Conservation (phyloP, 2,797 vertebrate species). For the Calcarius lapponicus region DNA sequence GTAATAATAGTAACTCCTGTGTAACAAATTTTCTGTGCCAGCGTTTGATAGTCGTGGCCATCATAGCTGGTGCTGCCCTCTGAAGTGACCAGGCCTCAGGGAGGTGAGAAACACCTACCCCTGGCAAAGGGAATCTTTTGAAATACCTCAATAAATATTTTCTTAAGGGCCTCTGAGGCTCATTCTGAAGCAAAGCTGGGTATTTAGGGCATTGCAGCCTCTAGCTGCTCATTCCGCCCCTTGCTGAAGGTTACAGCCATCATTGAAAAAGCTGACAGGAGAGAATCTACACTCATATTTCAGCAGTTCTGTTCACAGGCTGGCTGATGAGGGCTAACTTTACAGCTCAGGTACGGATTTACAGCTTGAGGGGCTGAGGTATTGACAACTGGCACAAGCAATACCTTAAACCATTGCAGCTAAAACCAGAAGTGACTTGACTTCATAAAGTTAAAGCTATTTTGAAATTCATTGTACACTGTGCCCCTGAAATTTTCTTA, state of each 20-base stretch:
- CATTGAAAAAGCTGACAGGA: not conserved
- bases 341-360: not conserved
- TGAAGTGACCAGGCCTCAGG: not conserved
- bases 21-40: not conserved
- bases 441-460: not conserved
- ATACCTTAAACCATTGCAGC: not conserved
- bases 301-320: not conserved
- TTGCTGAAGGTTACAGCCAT: not conserved
- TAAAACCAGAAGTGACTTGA: not conserved
- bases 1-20: not conserved
- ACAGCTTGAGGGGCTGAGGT: not conserved
- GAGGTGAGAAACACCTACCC: not conserved
- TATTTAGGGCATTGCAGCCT: not conserved
- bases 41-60: not conserved
- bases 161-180: not conserved
- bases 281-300: not conserved
- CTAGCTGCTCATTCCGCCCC: not conserved
- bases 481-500: conserved; percentile 15
- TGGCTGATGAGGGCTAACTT: conserved; percentile 4
- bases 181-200: not conserved
- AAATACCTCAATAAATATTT: not conserved
- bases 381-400: not conserved
- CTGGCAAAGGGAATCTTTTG: not conserved
- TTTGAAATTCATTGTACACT: conserved; percentile 10
- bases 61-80: not conserved